These are phyloP conservation scores for Phrynosoma platyrhinos DNA, from an alignment of 2,113 vertebrate species.

Conservation along the genomic window DNA sequence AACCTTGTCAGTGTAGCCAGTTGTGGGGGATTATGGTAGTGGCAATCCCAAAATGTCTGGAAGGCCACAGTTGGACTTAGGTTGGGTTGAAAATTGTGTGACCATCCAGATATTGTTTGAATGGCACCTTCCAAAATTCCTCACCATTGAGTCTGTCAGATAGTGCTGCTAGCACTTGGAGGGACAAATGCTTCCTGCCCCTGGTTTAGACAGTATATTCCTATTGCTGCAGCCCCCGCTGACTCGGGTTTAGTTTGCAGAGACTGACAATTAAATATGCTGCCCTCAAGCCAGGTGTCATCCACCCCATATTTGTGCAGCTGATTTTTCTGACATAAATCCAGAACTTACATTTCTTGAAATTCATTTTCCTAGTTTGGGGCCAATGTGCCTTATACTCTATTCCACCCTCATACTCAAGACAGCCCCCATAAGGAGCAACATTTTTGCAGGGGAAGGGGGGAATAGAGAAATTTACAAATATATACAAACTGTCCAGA, in stretches of 20 bases:
- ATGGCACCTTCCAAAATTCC: too few species aligned
- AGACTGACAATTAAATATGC: too few species aligned
- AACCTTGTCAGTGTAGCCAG: neutral
- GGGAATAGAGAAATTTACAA: too few species aligned
- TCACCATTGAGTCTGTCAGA: too few species aligned
- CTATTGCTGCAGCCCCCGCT: neutral
- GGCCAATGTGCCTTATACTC: too few species aligned
- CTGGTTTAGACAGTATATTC: neutral
- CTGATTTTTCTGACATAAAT: neutral
- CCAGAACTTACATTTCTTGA: neutral
- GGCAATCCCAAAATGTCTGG: neutral
- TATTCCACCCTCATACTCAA: neutral
- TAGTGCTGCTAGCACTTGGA: too few species aligned
- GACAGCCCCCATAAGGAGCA: neutral
- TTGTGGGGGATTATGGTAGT: neutral
- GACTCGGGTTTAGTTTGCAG: neutral
- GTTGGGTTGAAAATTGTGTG: too few species aligned
- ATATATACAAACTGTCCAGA: too few species aligned
- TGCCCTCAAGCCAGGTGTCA: neutral
- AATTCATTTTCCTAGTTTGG: neutral
- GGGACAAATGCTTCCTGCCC: too few species aligned
- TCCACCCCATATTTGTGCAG: neutral
- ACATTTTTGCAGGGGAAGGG: too few species aligned
- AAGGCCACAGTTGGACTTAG: neutral
- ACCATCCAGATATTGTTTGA: too few species aligned